Evolutionary conservation across 1,140 invertebrate species (phyloP).

Genomic region (Zaprionus capensis): DNA sequence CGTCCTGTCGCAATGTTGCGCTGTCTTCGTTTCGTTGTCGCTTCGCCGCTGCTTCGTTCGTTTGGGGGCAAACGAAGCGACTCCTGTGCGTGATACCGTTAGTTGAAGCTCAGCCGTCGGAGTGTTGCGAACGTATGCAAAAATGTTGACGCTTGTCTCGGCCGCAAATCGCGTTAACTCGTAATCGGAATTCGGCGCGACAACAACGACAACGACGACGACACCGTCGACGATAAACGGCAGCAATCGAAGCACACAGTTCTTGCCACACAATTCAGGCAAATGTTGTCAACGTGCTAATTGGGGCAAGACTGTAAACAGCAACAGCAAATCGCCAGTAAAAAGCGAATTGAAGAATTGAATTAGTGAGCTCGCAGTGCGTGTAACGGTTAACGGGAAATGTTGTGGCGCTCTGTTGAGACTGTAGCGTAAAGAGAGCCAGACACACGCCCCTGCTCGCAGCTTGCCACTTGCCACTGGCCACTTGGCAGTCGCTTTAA

Average conservation of each 20-base stretch:
- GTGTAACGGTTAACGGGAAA: conserved; percentile 1
- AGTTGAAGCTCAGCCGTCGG: conserved; percentile 78
- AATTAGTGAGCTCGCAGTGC: background rate
- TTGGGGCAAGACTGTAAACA: background rate
- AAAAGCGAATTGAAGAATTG: background rate
- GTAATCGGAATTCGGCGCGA: conserved; percentile 27
- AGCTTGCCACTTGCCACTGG: background rate
- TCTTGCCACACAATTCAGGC: background rate
- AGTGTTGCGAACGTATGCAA: conserved; percentile 67
- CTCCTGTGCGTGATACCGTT: conserved; percentile 24
- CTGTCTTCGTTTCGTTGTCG: conserved; percentile 1
- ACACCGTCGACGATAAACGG: background rate
- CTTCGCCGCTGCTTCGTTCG: conserved; percentile 8
- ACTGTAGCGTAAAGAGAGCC: background rate
- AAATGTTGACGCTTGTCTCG: conserved; percentile 67
- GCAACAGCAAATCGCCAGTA: background rate
- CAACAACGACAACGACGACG: conserved; percentile 13
- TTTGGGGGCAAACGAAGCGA: conserved; percentile 29
- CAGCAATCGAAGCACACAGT: background rate
- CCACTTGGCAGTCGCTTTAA: conserved; percentile 47
- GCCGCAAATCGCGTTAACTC: conserved; percentile 34
- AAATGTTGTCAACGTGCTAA: conserved; percentile 27
- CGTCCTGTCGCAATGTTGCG: background rate
- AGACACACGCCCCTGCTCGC: background rate
- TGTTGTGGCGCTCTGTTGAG: background rate